These are phyloP conservation scores for Corynorhinus townsendii DNA, from an alignment of 2,113 vertebrate genomes.

Conservation along the genomic window DNA sequence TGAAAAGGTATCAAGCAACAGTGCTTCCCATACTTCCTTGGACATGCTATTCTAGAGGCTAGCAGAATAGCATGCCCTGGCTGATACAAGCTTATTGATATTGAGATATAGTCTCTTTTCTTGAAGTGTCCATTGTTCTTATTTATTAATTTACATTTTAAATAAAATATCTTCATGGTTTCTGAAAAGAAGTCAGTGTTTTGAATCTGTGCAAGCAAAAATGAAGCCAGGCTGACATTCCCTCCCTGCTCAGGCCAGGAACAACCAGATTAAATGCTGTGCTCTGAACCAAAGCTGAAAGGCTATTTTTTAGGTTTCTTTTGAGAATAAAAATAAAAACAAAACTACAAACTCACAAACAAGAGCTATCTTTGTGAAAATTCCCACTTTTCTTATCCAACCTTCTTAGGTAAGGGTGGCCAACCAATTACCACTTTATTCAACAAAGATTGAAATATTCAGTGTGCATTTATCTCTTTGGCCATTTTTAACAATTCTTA, in stretches of 20 bases:
- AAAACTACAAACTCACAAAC: neutral
- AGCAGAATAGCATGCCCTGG: slow-evolving; percentile 58
- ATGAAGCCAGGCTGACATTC: neutral
- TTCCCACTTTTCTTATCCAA: neutral
- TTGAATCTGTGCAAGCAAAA: neutral
- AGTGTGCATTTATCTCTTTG: neutral
- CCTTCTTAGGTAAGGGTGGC: neutral
- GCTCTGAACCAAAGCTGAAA: neutral
- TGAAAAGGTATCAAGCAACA: slow-evolving; percentile 59
- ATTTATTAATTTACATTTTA: slow-evolving; percentile 23
- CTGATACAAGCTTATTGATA: slow-evolving; percentile 56
- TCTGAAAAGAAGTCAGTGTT: slow-evolving; percentile 16
- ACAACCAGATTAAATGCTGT: neutral
- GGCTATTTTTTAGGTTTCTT: neutral
- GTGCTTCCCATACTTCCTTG: slow-evolving; percentile 63
- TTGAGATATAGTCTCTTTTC: slow-evolving; percentile 35
- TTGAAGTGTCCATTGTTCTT: slow-evolving; percentile 10
- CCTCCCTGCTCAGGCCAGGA: neutral
- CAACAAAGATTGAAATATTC: neutral
- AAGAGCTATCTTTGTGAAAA: neutral
- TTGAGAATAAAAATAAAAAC: neutral
- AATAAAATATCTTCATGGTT: neutral
- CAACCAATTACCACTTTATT: neutral
- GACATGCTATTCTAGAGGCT: slow-evolving; percentile 56
- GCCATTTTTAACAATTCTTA: neutral